Evolutionary conservation across 2,797 vertebrate species (phyloP), one percentile per base, ranked within the genome.

Genomic region (Sebastes oblongus): DNA sequence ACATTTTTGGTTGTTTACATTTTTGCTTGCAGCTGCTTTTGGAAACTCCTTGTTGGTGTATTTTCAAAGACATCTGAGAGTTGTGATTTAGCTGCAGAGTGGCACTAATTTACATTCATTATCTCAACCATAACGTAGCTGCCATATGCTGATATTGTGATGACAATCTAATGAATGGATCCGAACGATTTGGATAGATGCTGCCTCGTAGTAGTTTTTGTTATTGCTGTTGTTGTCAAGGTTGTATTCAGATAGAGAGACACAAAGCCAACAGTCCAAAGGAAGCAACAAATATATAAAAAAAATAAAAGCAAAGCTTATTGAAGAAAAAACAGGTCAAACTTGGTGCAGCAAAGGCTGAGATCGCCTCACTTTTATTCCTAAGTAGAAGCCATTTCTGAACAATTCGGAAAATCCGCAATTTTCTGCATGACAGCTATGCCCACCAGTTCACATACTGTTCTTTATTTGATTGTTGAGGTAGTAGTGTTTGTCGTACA

Each of bases 111-210:
- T 52, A 39, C 22, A 29, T 61, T 36, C 27, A 50, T 62, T 54
- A 59, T 32, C n/a, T 24, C 8, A 25, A 60, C 61, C 10, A 9
- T 39, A 72, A 56, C 59, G 16, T 20, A 18, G 54, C 29, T 69
- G 58, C 61, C 66, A 66, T 67, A 78, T 42, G 58, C 64, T 69
- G 58, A 11, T 78, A 29, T 34, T 34, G 64, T 46, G 16, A 72
- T 22, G 11, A 50, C n/a, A 34, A 65, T 64, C 64, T 66, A 71
- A 71, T 66, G 27, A 78, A 56, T 27, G 18, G 30, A 52, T 69
- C 12, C 5, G 62, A 60, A 36, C 18, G 8, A 13, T 55, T 29
- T 69, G 20, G 62, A 20, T 11, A 52, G 36, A 22, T 55, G 30
- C 13, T 46, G 20, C 32, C 36, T 66, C 16, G 1, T 20, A 2